A percentile compares a stretch with the other conserved stretches of the same genome.
phyloP scores from a whole-genome alignment of 2,888 invertebrate genomes.

The Phaedon cochleariae region DNA sequence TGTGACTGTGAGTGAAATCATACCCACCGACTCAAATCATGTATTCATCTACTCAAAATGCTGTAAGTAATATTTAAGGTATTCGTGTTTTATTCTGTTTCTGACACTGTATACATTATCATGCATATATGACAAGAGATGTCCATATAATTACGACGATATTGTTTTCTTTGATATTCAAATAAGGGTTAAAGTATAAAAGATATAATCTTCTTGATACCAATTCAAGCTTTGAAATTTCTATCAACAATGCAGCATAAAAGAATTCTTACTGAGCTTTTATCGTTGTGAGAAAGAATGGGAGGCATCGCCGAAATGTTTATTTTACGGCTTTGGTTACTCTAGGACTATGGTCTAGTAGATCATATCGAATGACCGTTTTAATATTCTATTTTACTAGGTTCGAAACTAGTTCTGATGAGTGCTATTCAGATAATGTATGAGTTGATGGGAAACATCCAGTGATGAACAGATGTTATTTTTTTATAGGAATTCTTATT shows the following conservation, averaged over 20 bases:
- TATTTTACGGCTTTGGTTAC: constrained; percentile 44
- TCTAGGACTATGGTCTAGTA: constrained; percentile 7
- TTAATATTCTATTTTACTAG: constrained; percentile 22
- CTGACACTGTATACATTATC: too few species aligned
- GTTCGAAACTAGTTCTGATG: constrained; percentile 8
- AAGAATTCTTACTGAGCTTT: constrained; percentile 32
- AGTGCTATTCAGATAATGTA: not conserved
- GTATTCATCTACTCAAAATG: constrained; percentile 12
- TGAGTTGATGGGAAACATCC: not conserved
- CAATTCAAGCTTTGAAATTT: constrained; percentile 31
- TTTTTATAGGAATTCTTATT: not conserved
- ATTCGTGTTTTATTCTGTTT: too few species aligned
- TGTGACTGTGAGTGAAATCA: too few species aligned
- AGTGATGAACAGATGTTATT: not conserved
- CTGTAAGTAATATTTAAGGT: too few species aligned
- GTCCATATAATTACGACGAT: constrained; percentile 29
- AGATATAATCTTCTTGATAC: constrained; percentile 37
- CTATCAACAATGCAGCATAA: constrained; percentile 28
- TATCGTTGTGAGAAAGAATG: constrained; percentile 22
- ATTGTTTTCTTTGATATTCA: constrained; percentile 40
- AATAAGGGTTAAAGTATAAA: constrained; percentile 31
- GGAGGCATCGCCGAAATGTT: constrained; percentile 40
- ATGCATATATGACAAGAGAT: constrained; percentile 9
- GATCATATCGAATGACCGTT: constrained; percentile 43
- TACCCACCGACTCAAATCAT: too few species aligned